Evolutionary conservation across 1,140 invertebrate species (phyloP).

Genomic region (Drosophila trapezifrons): DNA sequence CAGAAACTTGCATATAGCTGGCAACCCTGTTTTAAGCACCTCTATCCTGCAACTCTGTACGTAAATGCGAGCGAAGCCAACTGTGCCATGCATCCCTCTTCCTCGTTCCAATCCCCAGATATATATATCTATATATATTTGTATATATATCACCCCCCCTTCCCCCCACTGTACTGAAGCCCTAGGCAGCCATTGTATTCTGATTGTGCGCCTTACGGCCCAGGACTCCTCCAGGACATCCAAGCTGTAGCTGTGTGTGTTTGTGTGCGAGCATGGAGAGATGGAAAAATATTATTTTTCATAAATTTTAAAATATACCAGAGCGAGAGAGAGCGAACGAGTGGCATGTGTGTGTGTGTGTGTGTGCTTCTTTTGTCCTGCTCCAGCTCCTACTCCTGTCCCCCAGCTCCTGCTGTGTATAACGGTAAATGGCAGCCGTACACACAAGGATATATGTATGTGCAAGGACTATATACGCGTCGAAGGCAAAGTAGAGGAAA

Average conservation of each 20-base stretch:
- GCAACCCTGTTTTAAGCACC: constrained; percentile 47
- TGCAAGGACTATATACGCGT: constrained; percentile 21
- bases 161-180: constrained; percentile 8
- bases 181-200: constrained; percentile 77
- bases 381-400: constrained; percentile 6
- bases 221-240: constrained; percentile 43
- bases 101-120: constrained; percentile 2
- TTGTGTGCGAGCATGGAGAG: constrained; percentile 45
- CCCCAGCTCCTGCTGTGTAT: constrained; percentile 21
- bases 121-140: constrained; percentile 6
- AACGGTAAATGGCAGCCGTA: constrained; percentile 47
- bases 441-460: constrained; percentile 15
- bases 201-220: constrained; percentile 76
- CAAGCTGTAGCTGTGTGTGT: constrained; percentile 5
- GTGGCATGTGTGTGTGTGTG: constrained; percentile 27
- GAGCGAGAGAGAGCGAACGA: constrained; percentile 18
- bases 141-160: constrained; percentile 4
- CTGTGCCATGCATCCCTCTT: constrained; percentile 30
- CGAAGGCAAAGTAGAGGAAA: constrained; percentile 79
- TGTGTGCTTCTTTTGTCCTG: constrained; percentile 41
- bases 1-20: not conserved
- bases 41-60: constrained; percentile 63
- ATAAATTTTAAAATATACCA: constrained; percentile 83
- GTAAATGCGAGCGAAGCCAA: constrained; percentile 69
- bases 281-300: constrained; percentile 83